A percentile compares a stretch with the other conserved stretches of the same genome.
phyloP scores from a whole-genome alignment of 2,888 invertebrate species.

The Parnassius apollo region DNA sequence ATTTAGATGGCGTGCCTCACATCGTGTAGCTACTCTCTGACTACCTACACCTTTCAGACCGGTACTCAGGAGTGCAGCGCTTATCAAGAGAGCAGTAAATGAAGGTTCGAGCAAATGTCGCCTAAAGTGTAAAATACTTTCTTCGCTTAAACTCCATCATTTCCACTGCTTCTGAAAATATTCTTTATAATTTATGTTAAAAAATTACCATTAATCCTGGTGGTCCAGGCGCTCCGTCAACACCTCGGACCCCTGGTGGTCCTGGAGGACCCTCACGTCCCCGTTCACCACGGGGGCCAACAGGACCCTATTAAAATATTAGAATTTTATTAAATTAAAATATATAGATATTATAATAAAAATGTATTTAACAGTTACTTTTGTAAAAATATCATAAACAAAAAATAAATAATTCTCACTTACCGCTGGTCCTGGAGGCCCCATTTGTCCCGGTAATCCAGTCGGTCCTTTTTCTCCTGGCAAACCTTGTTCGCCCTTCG shows the following conservation, averaged over 20 bases:
- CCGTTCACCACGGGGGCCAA: slow-evolving; percentile 90
- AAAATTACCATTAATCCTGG: slow-evolving; percentile 85
- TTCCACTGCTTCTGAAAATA: too few species aligned
- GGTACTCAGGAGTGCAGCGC: too few species aligned
- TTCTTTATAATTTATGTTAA: slow-evolving; percentile 5
- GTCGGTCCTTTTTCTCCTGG: slow-evolving; percentile 88
- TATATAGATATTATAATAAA: background rate
- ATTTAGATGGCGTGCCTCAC: too few species aligned
- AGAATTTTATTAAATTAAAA: slow-evolving; percentile 15
- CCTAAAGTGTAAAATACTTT: too few species aligned
- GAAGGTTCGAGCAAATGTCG: too few species aligned
- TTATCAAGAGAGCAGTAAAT: too few species aligned
- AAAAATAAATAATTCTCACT: slow-evolving; percentile 35
- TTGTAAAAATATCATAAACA: background rate
- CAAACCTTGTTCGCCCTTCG: slow-evolving; percentile 89
- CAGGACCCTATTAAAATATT: slow-evolving; percentile 82
- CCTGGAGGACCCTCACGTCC: slow-evolving; percentile 92
- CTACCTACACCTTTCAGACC: too few species aligned
- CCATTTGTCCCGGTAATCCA: slow-evolving; percentile 86
- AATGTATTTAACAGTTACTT: slow-evolving; percentile 1
- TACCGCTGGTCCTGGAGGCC: slow-evolving; percentile 86
- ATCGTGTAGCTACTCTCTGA: too few species aligned
- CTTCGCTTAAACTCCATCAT: too few species aligned
- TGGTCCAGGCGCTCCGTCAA: slow-evolving; percentile 89
- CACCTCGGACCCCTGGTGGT: slow-evolving; percentile 88